Evolutionary conservation across 1,140 invertebrate species (phyloP), one percentile per base, ranked within the genome.

Genomic region (Planococcus citri): DNA sequence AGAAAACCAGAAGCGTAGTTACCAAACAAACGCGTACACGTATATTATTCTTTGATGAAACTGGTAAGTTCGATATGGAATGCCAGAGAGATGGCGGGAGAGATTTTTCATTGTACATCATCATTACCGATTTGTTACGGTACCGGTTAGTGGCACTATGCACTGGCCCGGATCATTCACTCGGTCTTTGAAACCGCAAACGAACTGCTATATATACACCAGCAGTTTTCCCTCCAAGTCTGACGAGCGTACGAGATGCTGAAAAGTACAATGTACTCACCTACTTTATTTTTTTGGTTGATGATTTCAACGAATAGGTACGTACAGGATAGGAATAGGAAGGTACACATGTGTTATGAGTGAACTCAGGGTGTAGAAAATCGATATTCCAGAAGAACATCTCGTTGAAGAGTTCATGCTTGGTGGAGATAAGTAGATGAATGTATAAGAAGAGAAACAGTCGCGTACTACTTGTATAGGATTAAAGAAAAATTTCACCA

Each of bases 121-220:
- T 64, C 60, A 64, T 64, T 27, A 64, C 8, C 60, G 17, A 64
- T 64, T 64, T 64, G 60, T 64, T 64, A 64, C 60, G 60, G 60
- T 64, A 64, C 60, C 60, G 60, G 60, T 64, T 64, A 64, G 60
- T 64, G 60, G 22, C 60, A 64, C 25, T 64, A 64, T 64, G 60
- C 60, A 25, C 60, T 64, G 60, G 60, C 60, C 60, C 25, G 60
- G 60, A 64, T 64, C 60, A 64, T 64, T 64, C 60, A 64, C 60
- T 64, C 60, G 60, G 9, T 24, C 60, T 64, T 64, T 4, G 60
- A 58, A 58, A 58, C 17, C 17, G 21, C 17, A 58, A 58, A n/a
- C n/a, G n/a, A n/a, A 41, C 9, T 10, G n/a, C 37, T n/a, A 41
- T 10, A 41, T 41, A 10, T n/a, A 10, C n/a, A 41, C n/a, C 21